phyloP scores from a whole-genome alignment of 2,797 vertebrate genomes.

The Crax fasciolata region DNA sequence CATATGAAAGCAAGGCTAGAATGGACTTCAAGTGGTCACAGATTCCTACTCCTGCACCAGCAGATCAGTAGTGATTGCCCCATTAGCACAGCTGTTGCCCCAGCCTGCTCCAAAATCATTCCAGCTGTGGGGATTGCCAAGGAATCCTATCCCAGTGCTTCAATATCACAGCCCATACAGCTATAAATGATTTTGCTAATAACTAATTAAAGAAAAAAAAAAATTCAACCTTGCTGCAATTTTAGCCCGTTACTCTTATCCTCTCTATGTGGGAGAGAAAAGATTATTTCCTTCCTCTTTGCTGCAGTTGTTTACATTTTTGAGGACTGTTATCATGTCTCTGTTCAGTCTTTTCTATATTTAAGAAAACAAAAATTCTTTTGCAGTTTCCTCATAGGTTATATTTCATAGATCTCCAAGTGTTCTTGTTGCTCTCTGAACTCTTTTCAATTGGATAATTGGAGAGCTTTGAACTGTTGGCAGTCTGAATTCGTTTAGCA shows the following conservation, averaged over 20 bases:
- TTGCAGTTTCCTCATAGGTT: constrained; percentile 19
- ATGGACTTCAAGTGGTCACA: neutral
- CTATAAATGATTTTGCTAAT: constrained; percentile 6
- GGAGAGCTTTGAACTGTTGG: neutral
- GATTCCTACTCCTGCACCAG: neutral
- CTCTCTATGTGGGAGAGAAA: constrained; percentile 58
- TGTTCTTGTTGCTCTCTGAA: neutral
- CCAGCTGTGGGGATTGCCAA: neutral
- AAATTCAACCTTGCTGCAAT: neutral
- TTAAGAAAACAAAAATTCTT: constrained; percentile 66
- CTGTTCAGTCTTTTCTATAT: constrained; percentile 34
- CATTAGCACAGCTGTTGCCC: neutral
- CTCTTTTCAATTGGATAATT: neutral
- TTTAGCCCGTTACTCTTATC: constrained; percentile 64
- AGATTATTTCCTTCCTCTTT: constrained; percentile 68
- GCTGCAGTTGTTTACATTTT: constrained; percentile 69
- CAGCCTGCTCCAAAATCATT: neutral
- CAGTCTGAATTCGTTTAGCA: neutral
- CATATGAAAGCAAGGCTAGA: neutral
- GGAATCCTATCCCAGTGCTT: neutral
- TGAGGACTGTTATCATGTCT: constrained; percentile 71
- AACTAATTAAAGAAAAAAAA: neutral
- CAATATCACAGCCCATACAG: neutral
- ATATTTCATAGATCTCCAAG: constrained; percentile 32
- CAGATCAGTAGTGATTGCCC: neutral